These are phyloP conservation scores for Zaprionus lachaisei DNA, from an alignment of 1,140 invertebrate species.

Conservation along the genomic window DNA sequence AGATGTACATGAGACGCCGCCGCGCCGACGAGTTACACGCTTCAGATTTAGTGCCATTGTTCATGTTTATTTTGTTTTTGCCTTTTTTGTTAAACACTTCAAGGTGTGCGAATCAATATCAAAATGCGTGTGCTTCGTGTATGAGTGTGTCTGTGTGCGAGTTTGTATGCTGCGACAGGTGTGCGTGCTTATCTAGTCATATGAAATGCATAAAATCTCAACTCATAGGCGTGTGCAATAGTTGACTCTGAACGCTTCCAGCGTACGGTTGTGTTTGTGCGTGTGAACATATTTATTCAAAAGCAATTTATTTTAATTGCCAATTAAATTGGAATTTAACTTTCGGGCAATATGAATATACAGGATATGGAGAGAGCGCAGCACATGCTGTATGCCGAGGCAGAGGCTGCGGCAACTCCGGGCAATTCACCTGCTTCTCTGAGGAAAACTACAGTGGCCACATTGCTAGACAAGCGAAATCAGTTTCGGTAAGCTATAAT, in stretches of 20 bases:
- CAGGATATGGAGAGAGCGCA: conserved; percentile 60
- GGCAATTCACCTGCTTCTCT: conserved; percentile 41
- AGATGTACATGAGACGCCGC: conserved; percentile 37
- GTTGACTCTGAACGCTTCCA: conserved; percentile 56
- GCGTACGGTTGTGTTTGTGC: conserved; percentile 62
- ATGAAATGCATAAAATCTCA: conserved; percentile 77
- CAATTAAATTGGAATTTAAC: conserved; percentile 20
- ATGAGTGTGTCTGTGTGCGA: conserved; percentile 37
- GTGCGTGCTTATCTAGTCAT: conserved; percentile 79
- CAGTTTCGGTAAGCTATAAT: conserved; percentile 64
- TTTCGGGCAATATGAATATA: conserved; percentile 51
- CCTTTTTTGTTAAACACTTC: conserved; percentile 76
- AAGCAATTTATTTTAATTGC: conserved; percentile 34
- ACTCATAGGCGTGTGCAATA: conserved; percentile 52
- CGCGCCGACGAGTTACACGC: conserved; percentile 48
- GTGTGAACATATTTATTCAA: conserved; percentile 14
- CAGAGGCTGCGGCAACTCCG: conserved; percentile 28
- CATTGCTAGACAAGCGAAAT: conserved; percentile 61
- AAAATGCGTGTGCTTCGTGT: conserved; percentile 31
- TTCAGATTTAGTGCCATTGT: conserved; percentile 62
- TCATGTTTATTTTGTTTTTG: conserved; percentile 41
- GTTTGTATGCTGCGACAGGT: conserved; percentile 50
- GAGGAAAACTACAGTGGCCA: conserved; percentile 40
- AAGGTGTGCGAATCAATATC: conserved; percentile 65
- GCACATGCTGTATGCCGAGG: conserved; percentile 31